Evolutionary conservation across 2,888 invertebrate genomes (phyloP).

Genomic region (Drosophila quinaria): DNA sequence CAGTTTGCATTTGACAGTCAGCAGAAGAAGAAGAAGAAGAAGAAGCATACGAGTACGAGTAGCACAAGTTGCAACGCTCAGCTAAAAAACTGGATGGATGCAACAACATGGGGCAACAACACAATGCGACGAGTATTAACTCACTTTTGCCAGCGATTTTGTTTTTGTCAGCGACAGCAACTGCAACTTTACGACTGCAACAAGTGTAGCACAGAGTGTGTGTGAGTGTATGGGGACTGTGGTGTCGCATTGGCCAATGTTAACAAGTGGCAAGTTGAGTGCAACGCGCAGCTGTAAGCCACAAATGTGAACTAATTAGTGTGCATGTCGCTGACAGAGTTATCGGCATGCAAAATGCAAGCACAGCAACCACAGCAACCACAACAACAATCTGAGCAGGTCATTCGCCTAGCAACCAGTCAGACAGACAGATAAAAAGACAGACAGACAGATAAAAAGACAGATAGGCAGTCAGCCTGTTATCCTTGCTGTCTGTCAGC

Average conservation of each 20-base stretch:
- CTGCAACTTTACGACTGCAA: slow-evolving; percentile 9
- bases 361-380: slow-evolving; percentile 8
- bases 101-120: slow-evolving; percentile 23
- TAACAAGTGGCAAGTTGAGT: slow-evolving; percentile 72
- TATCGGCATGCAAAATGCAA: slow-evolving; percentile 63
- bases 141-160: slow-evolving; percentile 67
- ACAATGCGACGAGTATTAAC: slow-evolving; percentile 59
- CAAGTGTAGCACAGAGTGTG: slow-evolving; percentile 8
- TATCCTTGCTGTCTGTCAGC: slow-evolving; percentile 73
- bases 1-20: slow-evolving; percentile 73
- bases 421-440: slow-evolving; percentile 4
- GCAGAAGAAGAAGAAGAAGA: too few relatives aligned
- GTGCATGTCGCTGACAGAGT: slow-evolving; percentile 76
- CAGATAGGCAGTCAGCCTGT: slow-evolving; percentile 17
- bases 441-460: background rate
- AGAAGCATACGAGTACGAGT: slow-evolving; percentile 45
- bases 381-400: slow-evolving; percentile 41
- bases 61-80: slow-evolving; percentile 45
- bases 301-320: slow-evolving; percentile 78
- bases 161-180: slow-evolving; percentile 20
- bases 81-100: slow-evolving; percentile 56
- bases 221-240: slow-evolving; percentile 12
- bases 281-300: slow-evolving; percentile 59
- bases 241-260: slow-evolving; percentile 60
- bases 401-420: slow-evolving; percentile 58